Conservation (phyloP, 2,888 invertebrate genomes). For the Drosophila pseudotakahashii region DNA sequence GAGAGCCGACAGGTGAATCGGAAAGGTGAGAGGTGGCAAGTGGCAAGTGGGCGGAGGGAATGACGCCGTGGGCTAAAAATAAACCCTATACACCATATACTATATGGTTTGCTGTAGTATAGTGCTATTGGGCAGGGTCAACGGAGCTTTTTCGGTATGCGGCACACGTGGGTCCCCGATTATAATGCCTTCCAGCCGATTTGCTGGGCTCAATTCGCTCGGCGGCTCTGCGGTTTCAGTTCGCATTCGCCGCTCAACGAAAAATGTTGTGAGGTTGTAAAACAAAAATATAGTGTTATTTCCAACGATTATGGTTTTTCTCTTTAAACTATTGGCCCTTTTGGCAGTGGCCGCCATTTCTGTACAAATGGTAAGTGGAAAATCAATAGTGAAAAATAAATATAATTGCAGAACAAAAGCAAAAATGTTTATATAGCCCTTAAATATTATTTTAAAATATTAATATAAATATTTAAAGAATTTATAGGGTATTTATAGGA, state of each 20-base stretch:
- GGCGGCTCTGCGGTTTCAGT: slow-evolving; percentile 44
- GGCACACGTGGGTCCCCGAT: slow-evolving; percentile 56
- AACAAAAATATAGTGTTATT: neutral
- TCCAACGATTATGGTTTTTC: slow-evolving; percentile 11
- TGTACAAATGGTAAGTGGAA: slow-evolving; percentile 44
- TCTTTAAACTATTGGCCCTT: slow-evolving; percentile 11
- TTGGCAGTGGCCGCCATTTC: slow-evolving; percentile 20
- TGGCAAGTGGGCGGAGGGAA: slow-evolving; percentile 13
- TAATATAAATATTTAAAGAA: no score
- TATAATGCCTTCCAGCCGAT: slow-evolving; percentile 22
- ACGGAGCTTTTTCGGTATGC: slow-evolving; percentile 51
- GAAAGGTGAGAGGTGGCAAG: slow-evolving; percentile 10
- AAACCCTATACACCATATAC: slow-evolving; percentile 19
- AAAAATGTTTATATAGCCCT: no score
- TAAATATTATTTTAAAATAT: no score
- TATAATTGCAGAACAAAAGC: no score
- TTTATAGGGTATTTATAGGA: no score
- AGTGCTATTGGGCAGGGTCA: slow-evolving; percentile 27
- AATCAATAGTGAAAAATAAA: no score
- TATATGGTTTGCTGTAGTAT: slow-evolving; percentile 12
- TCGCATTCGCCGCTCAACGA: slow-evolving; percentile 59
- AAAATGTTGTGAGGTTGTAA: slow-evolving; percentile 60
- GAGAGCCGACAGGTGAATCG: slow-evolving; percentile 42
- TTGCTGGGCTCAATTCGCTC: slow-evolving; percentile 28
- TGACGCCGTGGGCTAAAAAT: slow-evolving; percentile 53